Conservation (phyloP, 2,888 invertebrate species). For the Chloromyia formosa region DNA sequence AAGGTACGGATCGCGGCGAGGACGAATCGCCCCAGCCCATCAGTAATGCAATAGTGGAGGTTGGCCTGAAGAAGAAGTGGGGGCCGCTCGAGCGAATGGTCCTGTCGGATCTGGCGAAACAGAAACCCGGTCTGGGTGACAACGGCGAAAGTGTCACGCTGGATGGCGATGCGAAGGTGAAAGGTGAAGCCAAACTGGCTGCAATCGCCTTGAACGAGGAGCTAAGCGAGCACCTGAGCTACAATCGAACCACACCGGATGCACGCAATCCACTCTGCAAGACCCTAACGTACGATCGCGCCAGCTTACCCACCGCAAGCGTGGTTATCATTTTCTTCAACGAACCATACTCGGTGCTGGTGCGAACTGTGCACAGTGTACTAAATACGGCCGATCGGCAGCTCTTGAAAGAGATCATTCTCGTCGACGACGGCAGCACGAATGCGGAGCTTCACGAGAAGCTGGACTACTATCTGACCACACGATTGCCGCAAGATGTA, state of each 20-base stretch:
- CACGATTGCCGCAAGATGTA: slow-evolving; percentile 72
- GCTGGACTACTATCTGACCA: slow-evolving; percentile 81
- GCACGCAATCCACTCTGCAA: slow-evolving; percentile 61
- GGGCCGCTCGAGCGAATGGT: not conserved
- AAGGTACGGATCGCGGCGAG: not conserved
- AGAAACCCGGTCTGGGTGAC: slow-evolving; percentile 72
- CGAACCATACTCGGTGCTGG: slow-evolving; percentile 85
- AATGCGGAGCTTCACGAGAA: slow-evolving; percentile 77
- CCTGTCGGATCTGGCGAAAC: not conserved
- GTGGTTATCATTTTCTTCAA: slow-evolving; percentile 90
- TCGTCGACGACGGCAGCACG: slow-evolving; percentile 94
- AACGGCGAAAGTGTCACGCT: slow-evolving; percentile 75
- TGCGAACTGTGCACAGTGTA: slow-evolving; percentile 80
- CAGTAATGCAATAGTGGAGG: not conserved
- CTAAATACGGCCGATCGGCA: slow-evolving; percentile 73
- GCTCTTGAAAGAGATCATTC: slow-evolving; percentile 84
- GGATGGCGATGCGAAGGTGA: slow-evolving; percentile 70
- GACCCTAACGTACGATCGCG: slow-evolving; percentile 66
- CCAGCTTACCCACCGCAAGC: slow-evolving; percentile 75
- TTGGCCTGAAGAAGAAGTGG: not conserved
- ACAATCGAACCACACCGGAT: slow-evolving; percentile 73
- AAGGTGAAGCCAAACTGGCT: slow-evolving; percentile 77
- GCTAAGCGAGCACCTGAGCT: slow-evolving; percentile 86
- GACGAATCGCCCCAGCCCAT: not conserved
- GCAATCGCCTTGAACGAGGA: slow-evolving; percentile 89